Conservation (phyloP, 2,888 invertebrate species). For the Mesorhabditis spiculigera region DNA sequence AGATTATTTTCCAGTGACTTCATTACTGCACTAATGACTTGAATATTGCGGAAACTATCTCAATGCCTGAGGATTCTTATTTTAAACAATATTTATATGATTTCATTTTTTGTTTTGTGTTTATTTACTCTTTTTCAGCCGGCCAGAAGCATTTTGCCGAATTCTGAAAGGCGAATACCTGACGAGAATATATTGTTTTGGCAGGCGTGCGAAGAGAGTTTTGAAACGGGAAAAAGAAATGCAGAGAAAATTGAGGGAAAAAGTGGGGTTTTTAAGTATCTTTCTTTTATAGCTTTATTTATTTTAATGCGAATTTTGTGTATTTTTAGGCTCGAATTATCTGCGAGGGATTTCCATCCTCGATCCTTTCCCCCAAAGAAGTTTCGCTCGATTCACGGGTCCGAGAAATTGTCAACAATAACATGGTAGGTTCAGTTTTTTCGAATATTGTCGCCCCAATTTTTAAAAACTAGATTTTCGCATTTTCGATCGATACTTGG, state of each 20-base stretch:
- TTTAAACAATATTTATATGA: neutral
- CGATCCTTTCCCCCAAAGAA: conserved; percentile 97
- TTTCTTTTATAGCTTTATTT: neutral
- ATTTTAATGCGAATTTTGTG: conserved; percentile 5
- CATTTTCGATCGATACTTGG: neutral
- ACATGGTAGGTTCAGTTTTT: conserved; percentile 73
- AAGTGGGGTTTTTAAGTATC: conserved; percentile 60
- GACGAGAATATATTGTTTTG: conserved; percentile 58
- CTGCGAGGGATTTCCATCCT: conserved; percentile 99
- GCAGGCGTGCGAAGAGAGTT: conserved; percentile 48
- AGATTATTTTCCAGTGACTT: neutral
- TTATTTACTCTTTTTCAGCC: conserved; percentile 65
- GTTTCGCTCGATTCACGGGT: conserved; percentile 96
- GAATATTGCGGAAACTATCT: neutral
- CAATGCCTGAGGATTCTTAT: neutral
- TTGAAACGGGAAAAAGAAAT: conserved; percentile 78
- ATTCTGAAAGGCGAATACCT: conserved; percentile 55
- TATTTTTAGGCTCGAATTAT: conserved; percentile 76
- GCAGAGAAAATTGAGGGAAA: conserved; percentile 90
- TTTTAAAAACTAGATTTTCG: too few species aligned
- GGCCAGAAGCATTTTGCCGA: conserved; percentile 56
- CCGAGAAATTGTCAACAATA: conserved; percentile 92
- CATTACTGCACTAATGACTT: neutral
- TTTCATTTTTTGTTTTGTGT: neutral
- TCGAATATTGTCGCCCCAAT: neutral